A percentile compares a stretch with the other conserved stretches of the same genome.
Evolutionary conservation across 1,140 invertebrate species (phyloP).

Genomic region (Spodoptera frugiperda): DNA sequence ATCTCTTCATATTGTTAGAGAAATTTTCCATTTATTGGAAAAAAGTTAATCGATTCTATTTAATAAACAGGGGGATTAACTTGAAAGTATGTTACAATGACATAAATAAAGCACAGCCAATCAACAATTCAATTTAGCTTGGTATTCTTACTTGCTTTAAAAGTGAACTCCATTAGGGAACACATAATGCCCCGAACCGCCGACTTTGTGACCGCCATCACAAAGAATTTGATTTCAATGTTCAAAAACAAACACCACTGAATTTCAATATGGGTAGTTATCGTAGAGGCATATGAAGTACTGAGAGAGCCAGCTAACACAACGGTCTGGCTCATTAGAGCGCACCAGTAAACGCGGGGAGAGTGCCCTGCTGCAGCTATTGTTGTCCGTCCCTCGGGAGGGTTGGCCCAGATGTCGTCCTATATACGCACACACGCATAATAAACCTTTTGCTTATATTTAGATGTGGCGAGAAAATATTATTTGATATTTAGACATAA

Average conservation of each 20-base stretch:
- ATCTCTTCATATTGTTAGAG: background rate
- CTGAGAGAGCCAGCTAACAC: conserved; percentile 67
- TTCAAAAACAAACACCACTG: conserved; percentile 34
- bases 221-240: conserved; percentile 32
- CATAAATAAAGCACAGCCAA: background rate
- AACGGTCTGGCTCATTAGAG: conserved; percentile 74
- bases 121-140: background rate
- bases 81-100: background rate
- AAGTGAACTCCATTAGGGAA: conserved; percentile 83
- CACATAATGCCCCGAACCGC: conserved; percentile 81
- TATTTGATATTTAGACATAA: conserved; percentile 7
- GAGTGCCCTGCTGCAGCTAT: conserved; percentile 75
- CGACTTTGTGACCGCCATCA: conserved; percentile 79
- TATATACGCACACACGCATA: conserved; percentile 74
- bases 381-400: conserved; percentile 79
- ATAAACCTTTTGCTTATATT: conserved; percentile 42
- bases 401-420: conserved; percentile 71
- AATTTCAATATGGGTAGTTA: conserved; percentile 58
- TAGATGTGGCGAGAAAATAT: conserved; percentile 20
- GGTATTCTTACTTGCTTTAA: conserved; percentile 81
- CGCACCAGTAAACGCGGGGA: conserved; percentile 77
- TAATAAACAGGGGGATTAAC: background rate
- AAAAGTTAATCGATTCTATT: background rate
- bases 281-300: conserved; percentile 58
- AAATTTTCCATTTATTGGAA: background rate